These are phyloP conservation scores for Euleptes europaea DNA, from an alignment of 2,113 vertebrate species.

Conservation along the genomic window DNA sequence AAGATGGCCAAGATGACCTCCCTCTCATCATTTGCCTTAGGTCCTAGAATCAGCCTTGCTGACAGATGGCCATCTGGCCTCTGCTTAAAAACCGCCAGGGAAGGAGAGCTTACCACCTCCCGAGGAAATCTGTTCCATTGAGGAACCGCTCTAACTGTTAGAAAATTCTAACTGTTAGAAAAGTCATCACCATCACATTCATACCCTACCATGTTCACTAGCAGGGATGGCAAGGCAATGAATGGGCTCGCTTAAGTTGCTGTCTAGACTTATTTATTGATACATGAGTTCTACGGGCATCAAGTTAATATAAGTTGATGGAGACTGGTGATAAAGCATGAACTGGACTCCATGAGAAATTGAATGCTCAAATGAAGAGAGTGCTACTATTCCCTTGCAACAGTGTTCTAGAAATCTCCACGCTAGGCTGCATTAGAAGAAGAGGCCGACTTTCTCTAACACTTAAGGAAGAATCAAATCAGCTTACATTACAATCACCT, in stretches of 20 bases:
- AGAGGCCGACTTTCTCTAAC: not conserved
- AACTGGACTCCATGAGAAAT: slow-evolving; percentile 3
- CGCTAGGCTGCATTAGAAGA: not conserved
- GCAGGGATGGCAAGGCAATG: not conserved
- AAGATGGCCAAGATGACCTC: too few relatives aligned
- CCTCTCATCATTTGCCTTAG: too few relatives aligned
- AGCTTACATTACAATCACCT: too few relatives aligned
- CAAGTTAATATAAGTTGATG: not conserved
- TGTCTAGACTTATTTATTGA: not conserved
- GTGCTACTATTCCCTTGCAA: not conserved
- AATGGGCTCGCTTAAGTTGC: not conserved
- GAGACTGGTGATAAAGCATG: slow-evolving; percentile 27
- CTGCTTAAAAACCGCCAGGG: too few relatives aligned
- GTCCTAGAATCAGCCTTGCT: too few relatives aligned
- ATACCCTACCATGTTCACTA: not conserved
- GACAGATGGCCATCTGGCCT: too few relatives aligned
- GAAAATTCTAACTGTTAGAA: too few relatives aligned
- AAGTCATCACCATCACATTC: not conserved
- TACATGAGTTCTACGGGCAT: not conserved
- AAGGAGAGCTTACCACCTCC: too few relatives aligned
- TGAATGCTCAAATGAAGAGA: not conserved
- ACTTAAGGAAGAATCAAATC: too few relatives aligned
- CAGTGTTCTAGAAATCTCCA: not conserved
- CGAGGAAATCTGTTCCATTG: too few relatives aligned
- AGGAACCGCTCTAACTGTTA: too few relatives aligned